phyloP scores from a whole-genome alignment of 2,797 vertebrate genomes.

The Malacoraja senta region DNA sequence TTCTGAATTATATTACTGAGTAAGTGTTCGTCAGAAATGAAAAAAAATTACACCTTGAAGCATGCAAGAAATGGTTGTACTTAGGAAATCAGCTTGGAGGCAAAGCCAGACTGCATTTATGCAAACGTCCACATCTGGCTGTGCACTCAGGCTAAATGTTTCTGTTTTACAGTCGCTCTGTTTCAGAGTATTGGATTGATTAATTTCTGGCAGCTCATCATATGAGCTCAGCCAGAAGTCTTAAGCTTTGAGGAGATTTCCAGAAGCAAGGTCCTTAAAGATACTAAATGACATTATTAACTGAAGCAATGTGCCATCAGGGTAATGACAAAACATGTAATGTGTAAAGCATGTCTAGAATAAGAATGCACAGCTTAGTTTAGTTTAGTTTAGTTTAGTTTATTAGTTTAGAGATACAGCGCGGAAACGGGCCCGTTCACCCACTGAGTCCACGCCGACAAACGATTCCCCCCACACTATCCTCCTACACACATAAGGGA shows the following conservation, averaged over 20 bases:
- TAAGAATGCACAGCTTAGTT: neutral
- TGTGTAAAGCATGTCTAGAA: neutral
- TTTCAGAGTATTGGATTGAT: conserved; percentile 34
- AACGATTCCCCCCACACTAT: no score
- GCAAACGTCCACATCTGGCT: conserved; percentile 30
- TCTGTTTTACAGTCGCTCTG: conserved; percentile 32
- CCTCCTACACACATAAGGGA: no score
- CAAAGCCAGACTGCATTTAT: conserved; percentile 31
- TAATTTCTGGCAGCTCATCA: conserved; percentile 27
- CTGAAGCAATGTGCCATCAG: neutral
- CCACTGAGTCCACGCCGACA: no score
- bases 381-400: no score
- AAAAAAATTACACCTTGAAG: neutral
- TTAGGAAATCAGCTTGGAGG: conserved; percentile 15
- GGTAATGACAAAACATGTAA: neutral
- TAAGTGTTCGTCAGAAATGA: neutral
- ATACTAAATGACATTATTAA: conserved; percentile 12
- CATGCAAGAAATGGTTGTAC: neutral
- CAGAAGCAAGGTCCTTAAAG: conserved; percentile 28
- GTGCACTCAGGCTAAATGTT: conserved; percentile 15
- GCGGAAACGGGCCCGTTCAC: no score
- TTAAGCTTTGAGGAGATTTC: conserved; percentile 33
- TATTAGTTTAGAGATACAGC: no score
- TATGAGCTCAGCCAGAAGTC: conserved; percentile 22
- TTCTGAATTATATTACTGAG: neutral